Evolutionary conservation across 2,797 vertebrate species (phyloP), one percentile per base, ranked within the genome.

Genomic region (Atherinosoma microstoma): DNA sequence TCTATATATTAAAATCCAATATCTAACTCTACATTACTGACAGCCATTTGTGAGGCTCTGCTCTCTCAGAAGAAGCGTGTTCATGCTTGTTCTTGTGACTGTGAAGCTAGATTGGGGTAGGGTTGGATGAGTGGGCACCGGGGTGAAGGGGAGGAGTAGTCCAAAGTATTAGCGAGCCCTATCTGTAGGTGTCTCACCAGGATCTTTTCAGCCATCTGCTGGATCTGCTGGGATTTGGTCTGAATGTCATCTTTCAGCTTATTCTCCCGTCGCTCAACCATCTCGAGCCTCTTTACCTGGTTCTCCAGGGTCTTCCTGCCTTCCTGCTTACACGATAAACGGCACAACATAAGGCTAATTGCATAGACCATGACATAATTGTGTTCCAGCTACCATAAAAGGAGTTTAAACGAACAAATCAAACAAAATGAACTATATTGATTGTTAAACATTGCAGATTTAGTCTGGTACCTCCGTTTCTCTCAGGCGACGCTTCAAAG

Each of bases 141-240:
- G 51, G 76, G 64, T 69, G 42, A 82, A 78, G 81, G 64, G 77
- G 60, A 58, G 73, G 78, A 69, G 69, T 61, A 63, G 64, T 49
- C 64, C 36, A 70, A 66, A 83, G 84, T 79, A 87, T 91, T 89
- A 91, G 73, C 10, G 54, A 82, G 82, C 64, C 70, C 93, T 80
- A 90, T 90, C 85, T 81, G 47, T 63, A 74, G 83, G 54, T 84
- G 71, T 90, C 93, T 94, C 86, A 95, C 94, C 91, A 93, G 90
- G 90, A 99, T 98, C 96, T 99, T 99, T 91, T 99, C 97, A 78
- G 97, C 97, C 98, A 99, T 99, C 95, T 99, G 98, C 93, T 99
- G 98, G 85, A 99, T 98, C 95, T 99, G 98, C 86, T 98, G 97
- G 88, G 97, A 97, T 93, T 99, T 99, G 87, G 96, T 93, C 88